phyloP scores from a whole-genome alignment of 2,888 invertebrate genomes.

The Panzeria rudis region DNA sequence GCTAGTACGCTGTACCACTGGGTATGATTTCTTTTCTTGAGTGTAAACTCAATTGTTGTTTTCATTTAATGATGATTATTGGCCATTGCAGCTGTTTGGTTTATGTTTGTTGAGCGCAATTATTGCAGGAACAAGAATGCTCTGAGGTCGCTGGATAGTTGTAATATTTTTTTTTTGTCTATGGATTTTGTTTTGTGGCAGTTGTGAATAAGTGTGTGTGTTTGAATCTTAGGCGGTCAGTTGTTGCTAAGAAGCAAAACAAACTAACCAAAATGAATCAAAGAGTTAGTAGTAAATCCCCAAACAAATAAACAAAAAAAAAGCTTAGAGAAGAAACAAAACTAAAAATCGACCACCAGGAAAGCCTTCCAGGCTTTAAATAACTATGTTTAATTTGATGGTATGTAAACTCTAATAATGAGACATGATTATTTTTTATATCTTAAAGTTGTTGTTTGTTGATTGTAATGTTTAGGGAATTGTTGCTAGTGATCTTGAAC shows the following conservation, averaged over 20 bases:
- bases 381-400: slow-evolving; percentile 68
- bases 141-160: slow-evolving; percentile 56
- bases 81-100: slow-evolving; percentile 70
- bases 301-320: slow-evolving; percentile 7
- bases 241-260: slow-evolving; percentile 48
- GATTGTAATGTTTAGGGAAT: neutral
- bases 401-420: slow-evolving; percentile 71
- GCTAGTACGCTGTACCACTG: no score
- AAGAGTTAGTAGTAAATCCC: slow-evolving; percentile 15
- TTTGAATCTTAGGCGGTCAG: slow-evolving; percentile 34
- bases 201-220: no score
- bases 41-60: slow-evolving; percentile 40
- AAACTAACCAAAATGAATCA: slow-evolving; percentile 30
- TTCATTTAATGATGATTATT: slow-evolving; percentile 70
- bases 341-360: slow-evolving; percentile 68
- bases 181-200: neutral
- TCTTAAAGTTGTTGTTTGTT: slow-evolving; percentile 2
- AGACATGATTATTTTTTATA: slow-evolving; percentile 69
- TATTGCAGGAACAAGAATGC: slow-evolving; percentile 56
- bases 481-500: slow-evolving; percentile 50
- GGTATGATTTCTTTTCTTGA: neutral
- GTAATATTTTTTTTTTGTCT: slow-evolving; percentile 1
- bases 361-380: slow-evolving; percentile 68
- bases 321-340: neutral
- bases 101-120: slow-evolving; percentile 42